Evolutionary conservation across 1,140 invertebrate species (phyloP).

Genomic region (Caerostris extrusa): DNA sequence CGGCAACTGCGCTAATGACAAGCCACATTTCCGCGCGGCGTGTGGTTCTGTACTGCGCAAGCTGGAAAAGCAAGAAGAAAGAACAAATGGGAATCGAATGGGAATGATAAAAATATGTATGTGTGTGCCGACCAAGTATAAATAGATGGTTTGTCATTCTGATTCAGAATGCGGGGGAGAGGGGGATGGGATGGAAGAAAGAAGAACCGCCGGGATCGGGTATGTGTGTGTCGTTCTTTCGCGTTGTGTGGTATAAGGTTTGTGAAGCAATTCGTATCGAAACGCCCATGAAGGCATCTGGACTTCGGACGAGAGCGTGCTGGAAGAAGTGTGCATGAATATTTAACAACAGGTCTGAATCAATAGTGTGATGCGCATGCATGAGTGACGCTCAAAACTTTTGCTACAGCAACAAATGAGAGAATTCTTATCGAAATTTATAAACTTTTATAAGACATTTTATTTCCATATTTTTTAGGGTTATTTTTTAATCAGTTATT

Average conservation of each 20-base stretch:
- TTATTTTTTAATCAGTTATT: no score
- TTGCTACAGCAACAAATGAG: no score
- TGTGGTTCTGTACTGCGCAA: slow-evolving; percentile 1
- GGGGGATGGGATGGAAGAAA: background rate
- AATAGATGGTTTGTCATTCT: slow-evolving; percentile 61
- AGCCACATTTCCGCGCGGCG: slow-evolving; percentile 72
- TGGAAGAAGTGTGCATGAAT: background rate
- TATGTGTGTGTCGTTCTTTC: background rate
- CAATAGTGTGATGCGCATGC: no score
- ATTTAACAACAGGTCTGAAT: background rate
- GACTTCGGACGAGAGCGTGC: background rate
- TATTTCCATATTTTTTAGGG: no score
- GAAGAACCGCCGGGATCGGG: background rate
- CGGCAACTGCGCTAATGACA: slow-evolving; percentile 63
- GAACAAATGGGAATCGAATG: slow-evolving; percentile 14
- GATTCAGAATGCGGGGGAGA: background rate
- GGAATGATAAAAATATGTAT: slow-evolving; percentile 71
- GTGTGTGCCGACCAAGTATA: slow-evolving; percentile 42
- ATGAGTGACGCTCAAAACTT: no score
- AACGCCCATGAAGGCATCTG: slow-evolving; percentile 7
- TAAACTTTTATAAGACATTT: no score
- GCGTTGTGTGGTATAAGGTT: background rate
- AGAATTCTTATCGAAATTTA: no score
- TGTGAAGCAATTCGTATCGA: background rate
- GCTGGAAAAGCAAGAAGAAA: background rate